Evolutionary conservation across 2,113 vertebrate species (phyloP).

Genomic region (Microcebus ravelobensis): DNA sequence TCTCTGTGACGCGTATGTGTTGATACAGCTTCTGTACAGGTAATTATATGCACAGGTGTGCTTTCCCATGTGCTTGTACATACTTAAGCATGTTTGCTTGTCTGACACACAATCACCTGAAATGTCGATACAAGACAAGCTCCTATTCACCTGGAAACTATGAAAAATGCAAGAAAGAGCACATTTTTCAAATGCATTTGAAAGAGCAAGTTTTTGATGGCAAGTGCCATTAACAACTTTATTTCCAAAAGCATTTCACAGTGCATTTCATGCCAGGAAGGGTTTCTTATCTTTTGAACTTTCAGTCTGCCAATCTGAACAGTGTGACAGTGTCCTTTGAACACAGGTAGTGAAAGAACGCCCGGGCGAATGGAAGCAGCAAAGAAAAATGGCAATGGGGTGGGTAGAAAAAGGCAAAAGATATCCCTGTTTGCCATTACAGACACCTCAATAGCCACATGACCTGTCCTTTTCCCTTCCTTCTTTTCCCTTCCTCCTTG

Average conservation of each 20-base stretch:
- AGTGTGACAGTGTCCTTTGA: conserved; percentile 43
- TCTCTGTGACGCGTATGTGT: neutral
- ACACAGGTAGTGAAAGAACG: neutral
- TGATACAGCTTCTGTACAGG: neutral
- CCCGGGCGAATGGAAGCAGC: rapidly evolving
- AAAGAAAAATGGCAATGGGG: neutral
- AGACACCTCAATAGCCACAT: rapidly evolving
- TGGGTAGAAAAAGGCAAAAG: neutral
- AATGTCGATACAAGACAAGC: neutral
- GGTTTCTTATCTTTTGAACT: conserved; percentile 60
- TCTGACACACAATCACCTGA: conserved; percentile 14
- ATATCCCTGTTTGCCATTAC: neutral
- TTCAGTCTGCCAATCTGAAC: neutral
- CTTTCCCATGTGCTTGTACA: neutral
- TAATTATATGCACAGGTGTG: neutral
- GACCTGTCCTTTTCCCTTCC: neutral
- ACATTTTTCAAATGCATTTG: conserved; percentile 62
- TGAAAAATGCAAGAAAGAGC: conserved; percentile 64
- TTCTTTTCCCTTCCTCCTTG: neutral
- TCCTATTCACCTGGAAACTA: neutral
- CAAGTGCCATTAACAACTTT: conserved; percentile 59
- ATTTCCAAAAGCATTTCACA: conserved; percentile 61
- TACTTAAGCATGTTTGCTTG: neutral
- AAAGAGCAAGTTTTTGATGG: conserved; percentile 68
- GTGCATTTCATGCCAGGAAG: conserved; percentile 63